Conservation (phyloP, 2,113 vertebrate species). For the Probosciger aterrimus region DNA sequence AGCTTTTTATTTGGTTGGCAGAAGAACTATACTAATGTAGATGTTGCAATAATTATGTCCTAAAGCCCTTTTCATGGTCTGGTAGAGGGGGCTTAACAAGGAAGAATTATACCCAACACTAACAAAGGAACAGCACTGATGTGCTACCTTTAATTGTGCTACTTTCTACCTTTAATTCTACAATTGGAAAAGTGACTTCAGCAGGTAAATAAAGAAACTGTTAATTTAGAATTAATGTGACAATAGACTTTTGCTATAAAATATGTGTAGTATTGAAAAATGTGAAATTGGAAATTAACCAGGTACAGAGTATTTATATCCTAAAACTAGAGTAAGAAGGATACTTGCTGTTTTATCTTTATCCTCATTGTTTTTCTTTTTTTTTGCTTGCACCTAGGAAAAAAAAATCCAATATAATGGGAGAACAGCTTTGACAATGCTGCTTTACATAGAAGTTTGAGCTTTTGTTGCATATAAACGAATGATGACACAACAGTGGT, state of each 20-base stretch:
- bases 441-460: background rate
- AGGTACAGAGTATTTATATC: background rate
- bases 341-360: constrained; percentile 84
- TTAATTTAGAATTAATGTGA: background rate
- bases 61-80: background rate
- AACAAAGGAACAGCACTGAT: background rate
- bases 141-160: background rate
- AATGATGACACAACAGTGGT: background rate
- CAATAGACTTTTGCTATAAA: background rate
- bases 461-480: background rate
- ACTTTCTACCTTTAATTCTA: background rate
- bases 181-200: background rate
- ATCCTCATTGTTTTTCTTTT: constrained; percentile 88
- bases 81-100: background rate
- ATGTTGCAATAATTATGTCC: background rate
- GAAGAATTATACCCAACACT: background rate
- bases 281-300: background rate
- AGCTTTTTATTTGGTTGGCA: background rate
- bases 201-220: background rate
- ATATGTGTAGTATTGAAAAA: background rate
- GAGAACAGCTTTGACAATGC: background rate
- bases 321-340: background rate
- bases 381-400: constrained; percentile 84
- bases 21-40: background rate
- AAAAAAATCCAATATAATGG: background rate